Base-by-base conservation (phyloP, 1,140 invertebrate genomes). In the Nebria ingens region DNA sequence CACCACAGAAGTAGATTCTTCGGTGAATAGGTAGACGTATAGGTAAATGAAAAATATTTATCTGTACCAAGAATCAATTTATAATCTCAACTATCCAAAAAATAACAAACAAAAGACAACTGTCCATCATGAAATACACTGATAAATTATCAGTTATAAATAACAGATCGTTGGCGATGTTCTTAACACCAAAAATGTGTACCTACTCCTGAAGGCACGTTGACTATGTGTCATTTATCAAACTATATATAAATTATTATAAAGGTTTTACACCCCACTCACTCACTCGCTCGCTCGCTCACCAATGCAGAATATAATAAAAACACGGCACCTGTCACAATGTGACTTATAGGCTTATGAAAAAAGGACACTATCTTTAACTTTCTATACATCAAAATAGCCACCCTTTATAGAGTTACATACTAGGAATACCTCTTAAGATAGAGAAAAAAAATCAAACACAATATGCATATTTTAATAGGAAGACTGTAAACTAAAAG, bases 401-500 rank as follows among this genome's bases (percentile, higher is more conserved):
- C n/a, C n/a, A n/a, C n/a, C n/a, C n/a, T n/a, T n/a, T n/a, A n/a
- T n/a, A n/a, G n/a, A n/a, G n/a, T n/a, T n/a, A n/a, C n/a, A n/a
- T n/a, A n/a, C n/a, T n/a, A n/a, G n/a, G n/a, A n/a, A n/a, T n/a
- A n/a, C n/a, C n/a, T n/a, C n/a, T 34, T 54, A 40, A 40, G 42
- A 54, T 34, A 54, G 34, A 40, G 34, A 21, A 29, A 40, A 29
- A 54, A 54, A 54, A 40, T 54, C 20, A 54, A 40, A 54, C n/a
- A n/a, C n/a, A 29, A 29, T 6, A 29, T 29, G 25, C 25, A 29
- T 29, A 29, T 4, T 6, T 29, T 6, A 29, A 29, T 6, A 29
- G 13, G 4, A 29, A 29, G 4, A 29, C 25, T 4, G 13, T 29
- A 29, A 29, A 29, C 13, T 29, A 29, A 29, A 29, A 29, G 4